Percentiles rank a stretch among this genome's conserved stretches.
These are phyloP conservation scores for Corythornis cristatus DNA, from an alignment of 2,113 vertebrate genomes.

Conservation along the genomic window DNA sequence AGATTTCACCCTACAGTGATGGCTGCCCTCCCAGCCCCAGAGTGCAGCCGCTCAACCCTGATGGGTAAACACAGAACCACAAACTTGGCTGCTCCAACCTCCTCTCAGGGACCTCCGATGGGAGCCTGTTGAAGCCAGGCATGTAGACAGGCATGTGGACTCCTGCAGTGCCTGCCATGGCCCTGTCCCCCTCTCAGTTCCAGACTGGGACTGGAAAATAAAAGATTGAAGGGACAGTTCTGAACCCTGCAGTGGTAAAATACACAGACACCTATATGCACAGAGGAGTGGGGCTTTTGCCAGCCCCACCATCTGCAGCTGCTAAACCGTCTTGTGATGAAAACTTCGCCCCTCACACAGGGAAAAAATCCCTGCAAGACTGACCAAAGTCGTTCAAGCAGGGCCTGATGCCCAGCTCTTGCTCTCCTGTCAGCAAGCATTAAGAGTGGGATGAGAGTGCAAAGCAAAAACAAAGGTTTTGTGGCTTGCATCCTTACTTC, in stretches of 20 bases:
- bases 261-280: fast-evolving
- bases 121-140: background rate
- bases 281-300: background rate
- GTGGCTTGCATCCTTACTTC: background rate
- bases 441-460: background rate
- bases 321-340: fast-evolving
- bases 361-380: background rate
- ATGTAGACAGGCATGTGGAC: fast-evolving
- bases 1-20: background rate
- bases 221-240: background rate
- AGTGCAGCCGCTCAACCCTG: fast-evolving
- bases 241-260: background rate
- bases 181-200: background rate
- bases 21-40: background rate
- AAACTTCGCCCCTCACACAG: background rate
- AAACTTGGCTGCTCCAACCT: background rate
- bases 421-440: fast-evolving
- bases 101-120: fast-evolving
- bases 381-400: fast-evolving
- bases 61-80: background rate
- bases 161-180: background rate
- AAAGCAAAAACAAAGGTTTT: background rate
- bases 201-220: fast-evolving
- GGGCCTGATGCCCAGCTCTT: background rate
- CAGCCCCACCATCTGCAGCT: background rate